Evolutionary conservation across 1,140 invertebrate species (phyloP).

Genomic region (Diabrotica virgifera): DNA sequence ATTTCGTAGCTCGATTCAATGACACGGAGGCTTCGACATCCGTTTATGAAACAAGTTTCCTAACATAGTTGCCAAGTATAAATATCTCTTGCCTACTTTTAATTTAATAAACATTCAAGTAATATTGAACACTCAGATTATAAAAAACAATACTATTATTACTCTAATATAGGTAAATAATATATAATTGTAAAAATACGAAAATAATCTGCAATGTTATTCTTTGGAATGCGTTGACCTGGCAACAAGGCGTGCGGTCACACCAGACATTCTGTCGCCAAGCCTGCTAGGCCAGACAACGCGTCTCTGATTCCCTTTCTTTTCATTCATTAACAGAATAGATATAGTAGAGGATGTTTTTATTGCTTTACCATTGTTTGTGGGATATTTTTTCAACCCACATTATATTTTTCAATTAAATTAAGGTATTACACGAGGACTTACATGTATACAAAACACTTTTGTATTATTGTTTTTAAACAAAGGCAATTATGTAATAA

Average conservation of each 20-base stretch:
- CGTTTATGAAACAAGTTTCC: conserved; percentile 65
- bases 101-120: background rate
- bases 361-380: conserved; percentile 23
- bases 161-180: background rate
- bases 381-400: conserved; percentile 13
- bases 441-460: no score
- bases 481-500: no score
- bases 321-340: conserved; percentile 37
- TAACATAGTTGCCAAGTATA: conserved; percentile 52
- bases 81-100: conserved; percentile 26
- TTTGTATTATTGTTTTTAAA: no score
- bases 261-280: conserved; percentile 88
- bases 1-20: conserved; percentile 29
- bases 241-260: conserved; percentile 69
- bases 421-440: no score
- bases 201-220: background rate
- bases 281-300: conserved; percentile 65
- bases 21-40: conserved; percentile 54
- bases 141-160: background rate
- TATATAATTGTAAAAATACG: background rate
- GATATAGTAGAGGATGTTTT: conserved; percentile 32
- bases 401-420: background rate
- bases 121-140: background rate
- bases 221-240: conserved; percentile 53
- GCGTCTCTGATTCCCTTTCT: conserved; percentile 57